A percentile compares a stretch with the other conserved stretches of the same genome.
These are phyloP conservation scores for Dasysyrphus albostriatus DNA, from an alignment of 2,888 invertebrate species.

Conservation along the genomic window DNA sequence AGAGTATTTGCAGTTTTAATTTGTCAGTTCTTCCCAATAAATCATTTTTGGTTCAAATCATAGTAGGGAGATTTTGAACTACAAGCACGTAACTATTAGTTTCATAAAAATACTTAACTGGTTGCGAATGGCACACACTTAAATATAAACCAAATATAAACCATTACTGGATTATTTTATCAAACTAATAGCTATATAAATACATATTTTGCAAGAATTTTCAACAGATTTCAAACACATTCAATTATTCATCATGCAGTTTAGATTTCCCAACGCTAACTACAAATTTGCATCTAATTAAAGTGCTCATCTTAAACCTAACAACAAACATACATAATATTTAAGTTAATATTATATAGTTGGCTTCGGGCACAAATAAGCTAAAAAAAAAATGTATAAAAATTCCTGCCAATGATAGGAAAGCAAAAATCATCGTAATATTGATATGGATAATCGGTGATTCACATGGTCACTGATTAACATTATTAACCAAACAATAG, in stretches of 20 bases:
- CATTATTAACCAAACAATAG: neutral
- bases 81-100: neutral
- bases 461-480: neutral
- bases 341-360: neutral
- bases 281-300: too few species aligned
- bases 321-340: neutral
- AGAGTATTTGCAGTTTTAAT: too few species aligned
- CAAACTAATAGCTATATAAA: neutral
- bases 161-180: neutral
- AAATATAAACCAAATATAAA: neutral
- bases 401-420: neutral
- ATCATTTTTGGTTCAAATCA: too few species aligned
- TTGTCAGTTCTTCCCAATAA: too few species aligned
- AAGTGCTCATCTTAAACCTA: too few species aligned
- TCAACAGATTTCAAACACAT: slow-evolving; percentile 1
- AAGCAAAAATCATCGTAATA: neutral
- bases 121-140: neutral
- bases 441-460: neutral
- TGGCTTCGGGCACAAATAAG: neutral
- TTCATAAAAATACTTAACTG: neutral
- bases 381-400: slow-evolving; percentile 1
- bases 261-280: slow-evolving; percentile 1
- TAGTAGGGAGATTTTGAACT: neutral
- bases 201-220: neutral
- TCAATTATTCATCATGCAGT: neutral